A percentile compares a stretch with the other conserved stretches of the same genome.
These are phyloP conservation scores for Campoplex nolae DNA, from an alignment of 2,888 invertebrate genomes.

Conservation along the genomic window DNA sequence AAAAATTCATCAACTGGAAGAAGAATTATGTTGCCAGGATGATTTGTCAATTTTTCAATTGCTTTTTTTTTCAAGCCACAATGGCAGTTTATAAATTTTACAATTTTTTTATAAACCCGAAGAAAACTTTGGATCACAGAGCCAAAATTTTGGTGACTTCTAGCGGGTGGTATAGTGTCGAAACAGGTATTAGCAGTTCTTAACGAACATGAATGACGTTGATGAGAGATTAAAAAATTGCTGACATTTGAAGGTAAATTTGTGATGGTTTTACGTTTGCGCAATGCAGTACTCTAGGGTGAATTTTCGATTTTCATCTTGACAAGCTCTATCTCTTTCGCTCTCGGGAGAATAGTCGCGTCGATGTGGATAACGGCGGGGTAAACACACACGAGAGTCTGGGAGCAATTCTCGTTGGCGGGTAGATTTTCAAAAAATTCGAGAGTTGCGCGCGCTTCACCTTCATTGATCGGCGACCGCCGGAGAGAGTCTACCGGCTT, in stretches of 20 bases:
- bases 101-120: not conserved
- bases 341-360: slow-evolving; percentile 55
- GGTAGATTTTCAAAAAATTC: slow-evolving; percentile 83
- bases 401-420: slow-evolving; percentile 80
- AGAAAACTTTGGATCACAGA: not conserved
- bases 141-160: not conserved
- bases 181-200: not conserved
- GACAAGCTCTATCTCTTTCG: slow-evolving; percentile 54
- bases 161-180: not conserved
- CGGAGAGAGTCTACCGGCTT: slow-evolving; percentile 69
- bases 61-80: too few relatives aligned
- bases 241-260: not conserved
- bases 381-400: slow-evolving; percentile 69
- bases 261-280: slow-evolving; percentile 57
- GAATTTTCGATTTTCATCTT: slow-evolving; percentile 67
- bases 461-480: slow-evolving; percentile 82
- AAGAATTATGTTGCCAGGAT: not conserved
- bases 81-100: too few relatives aligned
- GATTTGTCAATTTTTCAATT: not conserved
- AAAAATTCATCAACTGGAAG: not conserved
- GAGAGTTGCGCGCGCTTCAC: slow-evolving; percentile 82
- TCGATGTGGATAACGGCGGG: slow-evolving; percentile 66
- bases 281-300: slow-evolving; percentile 54
- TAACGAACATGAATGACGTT: not conserved
- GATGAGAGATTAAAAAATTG: not conserved